Evolutionary conservation across 2,113 vertebrate genomes (phyloP).

Genomic region (Eleginops maclovinus): DNA sequence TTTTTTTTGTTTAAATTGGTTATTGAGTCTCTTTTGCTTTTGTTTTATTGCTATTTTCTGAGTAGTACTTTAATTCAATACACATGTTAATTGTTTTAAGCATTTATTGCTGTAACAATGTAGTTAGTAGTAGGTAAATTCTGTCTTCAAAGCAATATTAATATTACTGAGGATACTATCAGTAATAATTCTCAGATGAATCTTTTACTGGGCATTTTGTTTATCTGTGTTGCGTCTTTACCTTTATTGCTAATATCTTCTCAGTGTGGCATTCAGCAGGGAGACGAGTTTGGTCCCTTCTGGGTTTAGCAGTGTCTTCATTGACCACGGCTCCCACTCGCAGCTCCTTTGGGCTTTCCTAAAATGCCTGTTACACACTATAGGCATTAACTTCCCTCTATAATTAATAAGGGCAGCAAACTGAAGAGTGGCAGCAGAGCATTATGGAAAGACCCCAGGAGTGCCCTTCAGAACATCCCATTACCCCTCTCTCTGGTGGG

Average conservation of each 20-base stretch:
- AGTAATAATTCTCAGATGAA: background rate
- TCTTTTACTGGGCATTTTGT: background rate
- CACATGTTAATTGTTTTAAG: background rate
- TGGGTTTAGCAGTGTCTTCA: constrained; percentile 23
- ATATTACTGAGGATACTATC: background rate
- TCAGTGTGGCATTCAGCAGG: background rate
- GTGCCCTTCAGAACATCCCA: constrained; percentile 66
- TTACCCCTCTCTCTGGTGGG: constrained; percentile 37
- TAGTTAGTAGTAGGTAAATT: too few relatives aligned
- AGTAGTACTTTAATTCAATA: background rate
- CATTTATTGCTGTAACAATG: background rate
- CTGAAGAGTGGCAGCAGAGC: constrained; percentile 53
- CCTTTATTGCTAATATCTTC: background rate
- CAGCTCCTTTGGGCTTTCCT: constrained; percentile 48
- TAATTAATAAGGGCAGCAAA: constrained; percentile 76
- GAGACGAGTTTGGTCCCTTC: constrained; percentile 1
- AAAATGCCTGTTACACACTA: constrained; percentile 54
- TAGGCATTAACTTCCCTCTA: constrained; percentile 68
- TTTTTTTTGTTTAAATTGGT: background rate
- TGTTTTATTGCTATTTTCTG: background rate
- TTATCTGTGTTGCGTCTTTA: background rate
- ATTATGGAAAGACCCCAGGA: constrained; percentile 65
- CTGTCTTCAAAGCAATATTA: background rate
- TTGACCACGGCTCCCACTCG: constrained; percentile 49
- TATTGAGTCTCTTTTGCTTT: background rate